A percentile compares a stretch with the other conserved stretches of the same genome.
These are phyloP conservation scores for Elephantulus edwardii DNA, from an alignment of 2,113 vertebrate genomes.

Conservation along the genomic window DNA sequence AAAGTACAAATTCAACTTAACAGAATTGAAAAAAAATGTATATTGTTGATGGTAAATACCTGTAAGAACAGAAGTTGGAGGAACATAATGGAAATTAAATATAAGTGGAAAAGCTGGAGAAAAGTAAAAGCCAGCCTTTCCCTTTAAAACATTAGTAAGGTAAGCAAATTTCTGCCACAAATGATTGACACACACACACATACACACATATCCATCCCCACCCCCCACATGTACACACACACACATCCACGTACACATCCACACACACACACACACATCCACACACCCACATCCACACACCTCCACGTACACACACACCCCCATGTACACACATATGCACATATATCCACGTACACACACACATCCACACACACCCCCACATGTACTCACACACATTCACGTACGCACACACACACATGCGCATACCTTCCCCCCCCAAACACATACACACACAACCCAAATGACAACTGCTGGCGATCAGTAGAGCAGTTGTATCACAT, in stretches of 20 bases:
- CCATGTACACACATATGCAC: not conserved
- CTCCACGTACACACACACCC: not conserved
- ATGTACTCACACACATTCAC: no score
- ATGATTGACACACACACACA: not conserved
- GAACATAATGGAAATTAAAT: conserved; percentile 18
- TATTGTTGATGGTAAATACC: not conserved
- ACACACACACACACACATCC: not conserved
- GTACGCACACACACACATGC: not conserved
- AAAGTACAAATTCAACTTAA: conserved; percentile 26
- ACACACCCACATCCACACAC: no score
- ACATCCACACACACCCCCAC: not conserved
- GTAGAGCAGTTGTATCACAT: not conserved
- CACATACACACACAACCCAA: not conserved
- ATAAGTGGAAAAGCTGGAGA: not conserved
- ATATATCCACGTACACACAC: not conserved
- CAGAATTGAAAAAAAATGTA: conserved; percentile 22
- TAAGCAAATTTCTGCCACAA: conserved; percentile 13
- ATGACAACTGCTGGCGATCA: not conserved
- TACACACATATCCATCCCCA: no score
- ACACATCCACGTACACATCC: no score
- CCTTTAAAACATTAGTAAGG: not conserved
- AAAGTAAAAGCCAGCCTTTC: not conserved
- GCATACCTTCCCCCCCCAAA: no score
- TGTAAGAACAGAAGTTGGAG: not conserved
- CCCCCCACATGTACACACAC: no score